Base-by-base conservation (phyloP, 1,140 invertebrate species). In the Lepidurus couesii region DNA sequence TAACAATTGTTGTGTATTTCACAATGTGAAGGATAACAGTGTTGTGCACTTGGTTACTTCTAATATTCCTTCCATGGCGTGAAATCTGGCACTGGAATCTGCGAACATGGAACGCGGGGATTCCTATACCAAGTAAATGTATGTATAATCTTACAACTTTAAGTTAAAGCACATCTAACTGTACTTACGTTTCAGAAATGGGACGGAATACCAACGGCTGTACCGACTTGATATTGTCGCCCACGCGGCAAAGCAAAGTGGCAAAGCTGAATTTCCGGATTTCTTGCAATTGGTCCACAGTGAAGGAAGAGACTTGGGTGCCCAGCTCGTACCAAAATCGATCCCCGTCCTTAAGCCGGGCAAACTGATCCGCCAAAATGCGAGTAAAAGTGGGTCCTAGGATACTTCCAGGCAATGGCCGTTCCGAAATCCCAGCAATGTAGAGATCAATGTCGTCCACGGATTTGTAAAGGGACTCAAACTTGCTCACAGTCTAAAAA, bases 341-440 rank as follows among this genome's bases (percentile, higher is more conserved):
- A 82, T 90, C 90, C 7, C 88, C 90, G 83, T 84, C 85, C 78
- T 89, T 84, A 4, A 89, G 80, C 65, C 87, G 82, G 74, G 84
- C 85, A 82, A 90, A 90, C 84, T 90, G 89, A 78, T 90, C 87
- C n/a, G 86, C 86, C 8, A 90, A 82, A 73, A 90, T 86, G 81
- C 88, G 88, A 26, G 85, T 82, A 82, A 90, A 89, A 26, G 88
- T 89, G 24, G 88, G 88, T 1, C 89, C 89, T 11, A 90, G 82
- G 78, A 88, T 85, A 7, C 87, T 86, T 26, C 86, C 88, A 3
- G 84, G 82, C 21, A 88, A 78, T 8, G 84, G 82, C 45, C 86
- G 85, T 80, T 90, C 89, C 10, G 86, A 82, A 78, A 90, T 84
- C 8, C 88, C 89, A 74, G 88, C 89, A 43, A 88, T 86, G 84